phyloP scores from a whole-genome alignment of 2,113 vertebrate species.

The Morone chrysops region DNA sequence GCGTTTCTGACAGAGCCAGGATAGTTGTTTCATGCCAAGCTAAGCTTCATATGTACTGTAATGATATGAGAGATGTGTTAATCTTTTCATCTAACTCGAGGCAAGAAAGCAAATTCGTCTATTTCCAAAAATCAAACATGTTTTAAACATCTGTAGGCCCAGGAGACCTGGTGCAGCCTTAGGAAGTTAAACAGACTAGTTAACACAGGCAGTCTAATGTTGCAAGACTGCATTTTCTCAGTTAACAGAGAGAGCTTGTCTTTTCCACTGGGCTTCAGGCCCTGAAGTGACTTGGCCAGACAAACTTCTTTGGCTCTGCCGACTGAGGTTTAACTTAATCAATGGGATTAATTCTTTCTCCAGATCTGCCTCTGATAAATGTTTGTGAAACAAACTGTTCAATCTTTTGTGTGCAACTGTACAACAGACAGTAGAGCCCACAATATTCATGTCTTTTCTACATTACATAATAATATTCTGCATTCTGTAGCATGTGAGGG shows the following conservation, averaged over 20 bases:
- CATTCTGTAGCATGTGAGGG: not conserved
- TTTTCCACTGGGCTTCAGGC: slow-evolving; percentile 15
- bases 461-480: not conserved
- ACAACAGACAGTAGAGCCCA: not conserved
- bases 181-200: not conserved
- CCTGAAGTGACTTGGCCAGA: not conserved
- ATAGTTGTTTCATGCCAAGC: not conserved
- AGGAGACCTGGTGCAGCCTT: not conserved
- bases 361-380: not conserved
- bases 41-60: not conserved
- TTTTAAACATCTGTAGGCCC: not conserved
- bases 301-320: slow-evolving; percentile 4
- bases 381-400: not conserved
- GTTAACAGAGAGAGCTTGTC: not conserved
- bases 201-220: not conserved
- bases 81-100: not conserved
- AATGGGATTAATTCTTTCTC: slow-evolving; percentile 16
- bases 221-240: not conserved
- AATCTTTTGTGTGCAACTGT: not conserved
- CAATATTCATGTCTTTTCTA: not conserved
- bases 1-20: not conserved
- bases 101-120: not conserved
- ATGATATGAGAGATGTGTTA: not conserved
- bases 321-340: slow-evolving; percentile 7
- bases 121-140: not conserved